Evolutionary conservation across 2,888 invertebrate species (phyloP), one percentile per base, ranked within the genome.

Genomic region (Drosophila nigritarsus): DNA sequence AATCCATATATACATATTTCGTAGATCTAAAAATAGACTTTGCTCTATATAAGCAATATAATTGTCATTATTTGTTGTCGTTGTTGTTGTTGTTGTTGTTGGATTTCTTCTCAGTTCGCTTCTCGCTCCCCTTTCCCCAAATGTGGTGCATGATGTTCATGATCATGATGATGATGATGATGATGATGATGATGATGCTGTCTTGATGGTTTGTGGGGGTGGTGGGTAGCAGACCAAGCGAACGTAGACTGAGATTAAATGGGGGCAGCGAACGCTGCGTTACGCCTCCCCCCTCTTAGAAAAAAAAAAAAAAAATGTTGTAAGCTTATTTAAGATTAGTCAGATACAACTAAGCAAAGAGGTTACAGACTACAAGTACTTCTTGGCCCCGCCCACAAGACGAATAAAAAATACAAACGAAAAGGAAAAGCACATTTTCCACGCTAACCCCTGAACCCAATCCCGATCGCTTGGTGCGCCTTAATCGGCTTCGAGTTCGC

Each of bases 401-500:
- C 50, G 27, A 34, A n/a, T 18, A 42, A 30, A 59, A 27, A 24
- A 48, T 27, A 59, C n/a, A 30, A 13, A 27, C 32, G n/a, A 29
- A 32, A 18, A 18, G 5, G 27, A 29, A 50, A 20, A 51, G 30
- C 29, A 42, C 42, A 20, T 42, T 20, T 20, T 13, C 24, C 20
- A 24, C 4, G 45, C 8, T 8, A 24, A 8, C 45, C 24, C 24
- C 45, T 8, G 20, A 24, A 32, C 32, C 32, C 32, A 32, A 32
- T 9, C 32, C 32, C 9, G 32, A 32, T 32, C 32, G 32, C 32
- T 32, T 32, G 32, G 32, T 18, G 24, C 18, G 18, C 18, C 3
- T 45, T 65, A 89, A 40, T 89, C 65, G 32, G 77, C 55, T 20
- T 71, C 66, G 5, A 86, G 70, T 11, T 87, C 89, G 1, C 68